Evolutionary conservation across 1,140 invertebrate genomes (phyloP), one percentile per base, ranked within the genome.

Genomic region (Drosophila setifemur): DNA sequence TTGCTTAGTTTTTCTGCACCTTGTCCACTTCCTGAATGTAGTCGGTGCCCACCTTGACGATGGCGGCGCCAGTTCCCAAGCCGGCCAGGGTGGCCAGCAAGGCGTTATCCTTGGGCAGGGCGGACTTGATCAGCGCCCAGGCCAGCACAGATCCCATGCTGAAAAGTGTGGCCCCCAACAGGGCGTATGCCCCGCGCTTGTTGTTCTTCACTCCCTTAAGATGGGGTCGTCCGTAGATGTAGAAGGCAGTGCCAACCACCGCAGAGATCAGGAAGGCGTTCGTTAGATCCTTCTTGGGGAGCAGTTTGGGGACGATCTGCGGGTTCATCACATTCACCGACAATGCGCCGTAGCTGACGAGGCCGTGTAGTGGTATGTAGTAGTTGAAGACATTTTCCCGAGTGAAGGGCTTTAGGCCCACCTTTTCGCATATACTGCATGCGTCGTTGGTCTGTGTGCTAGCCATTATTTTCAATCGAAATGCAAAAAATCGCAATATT

Each of bases 71-170:
- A 11, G 93, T 92, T 28, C 91, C 91, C n/a, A 95, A 57, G 6
- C 94, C 94, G 28, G 92, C 91, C 18, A 93, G 37, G 1, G 93
- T 94, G 35, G 87, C 87, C 1, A 93, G 91, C n/a, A 92, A 77
- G 5, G 92, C 78, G 33, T 93, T 92, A 82, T 93, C 94, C 64
- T 92, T 91, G 3, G 95, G 94, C 21, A 95, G 72, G 25, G 94
- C 78, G 12, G 93, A 94, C 73, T 94, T 92, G 18, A 95, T 90
- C 18, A 96, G 92, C 1, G 95, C 95, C 94, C 94, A 95, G 21
- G 93, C 90, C 3, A 96, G 89, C 4, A 96, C 93, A 0, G 94
- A 95, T 14, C 95, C 95, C 85, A 96, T 93, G 48, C 93, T 94
- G 76, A 95, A 93, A 11, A 95, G 91, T 4, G 93, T 73, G 26